Evolutionary conservation across 2,113 vertebrate genomes (phyloP).

Genomic region (Conger conger): DNA sequence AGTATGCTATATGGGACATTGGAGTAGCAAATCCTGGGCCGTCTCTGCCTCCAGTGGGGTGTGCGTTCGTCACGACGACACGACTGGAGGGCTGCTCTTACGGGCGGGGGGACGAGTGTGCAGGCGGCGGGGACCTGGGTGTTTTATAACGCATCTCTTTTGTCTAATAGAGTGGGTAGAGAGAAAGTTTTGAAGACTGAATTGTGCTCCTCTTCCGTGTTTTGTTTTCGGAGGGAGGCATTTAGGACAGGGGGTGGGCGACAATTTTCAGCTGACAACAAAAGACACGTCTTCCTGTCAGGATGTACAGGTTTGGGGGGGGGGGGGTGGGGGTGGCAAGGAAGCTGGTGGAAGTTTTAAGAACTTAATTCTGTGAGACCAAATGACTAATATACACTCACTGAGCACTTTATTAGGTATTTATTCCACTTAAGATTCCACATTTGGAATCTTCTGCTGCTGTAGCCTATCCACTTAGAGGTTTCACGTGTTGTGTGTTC

Average conservation of each 20-base stretch:
- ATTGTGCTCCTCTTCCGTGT: neutral
- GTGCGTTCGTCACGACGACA: neutral
- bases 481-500: too few species aligned
- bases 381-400: too few species aligned
- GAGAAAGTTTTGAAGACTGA: neutral
- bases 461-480: too few species aligned
- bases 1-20: neutral
- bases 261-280: neutral
- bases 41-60: neutral
- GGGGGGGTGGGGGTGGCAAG: neutral
- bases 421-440: too few species aligned
- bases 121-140: neutral
- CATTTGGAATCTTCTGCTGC: too few species aligned
- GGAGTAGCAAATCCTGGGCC: neutral
- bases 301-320: neutral
- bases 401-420: too few species aligned
- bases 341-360: neutral
- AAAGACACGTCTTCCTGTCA: conserved; percentile 1
- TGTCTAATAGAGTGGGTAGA: conserved; percentile 14
- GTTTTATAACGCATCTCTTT: conserved; percentile 21
- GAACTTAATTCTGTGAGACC: neutral
- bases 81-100: neutral
- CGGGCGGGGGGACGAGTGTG: neutral
- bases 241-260: conserved; percentile 20
- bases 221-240: conserved; percentile 4